phyloP scores from a whole-genome alignment of 2,113 vertebrate species.

The Abramis brama region DNA sequence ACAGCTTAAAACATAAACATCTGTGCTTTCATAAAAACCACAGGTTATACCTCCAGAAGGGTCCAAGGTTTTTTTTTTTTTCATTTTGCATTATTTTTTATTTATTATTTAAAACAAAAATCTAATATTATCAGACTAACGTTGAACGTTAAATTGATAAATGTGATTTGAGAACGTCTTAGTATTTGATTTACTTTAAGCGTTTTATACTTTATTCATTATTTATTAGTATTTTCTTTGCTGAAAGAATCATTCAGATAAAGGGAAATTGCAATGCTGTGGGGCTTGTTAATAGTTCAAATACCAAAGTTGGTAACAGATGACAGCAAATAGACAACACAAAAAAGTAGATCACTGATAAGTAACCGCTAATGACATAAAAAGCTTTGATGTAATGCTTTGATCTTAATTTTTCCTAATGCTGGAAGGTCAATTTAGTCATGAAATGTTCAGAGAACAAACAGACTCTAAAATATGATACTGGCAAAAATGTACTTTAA shows the following conservation, averaged over 20 bases:
- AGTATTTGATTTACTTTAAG: too few species aligned
- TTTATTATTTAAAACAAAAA: neutral
- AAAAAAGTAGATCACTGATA: neutral
- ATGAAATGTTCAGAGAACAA: slow-evolving; percentile 40
- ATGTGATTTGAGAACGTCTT: too few species aligned
- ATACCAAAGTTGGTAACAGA: neutral
- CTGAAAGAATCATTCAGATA: neutral
- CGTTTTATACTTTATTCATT: too few species aligned
- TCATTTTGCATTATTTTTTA: neutral
- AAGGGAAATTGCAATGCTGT: neutral
- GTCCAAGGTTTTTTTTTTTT: neutral
- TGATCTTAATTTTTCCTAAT: slow-evolving; percentile 36
- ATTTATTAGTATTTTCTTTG: neutral
- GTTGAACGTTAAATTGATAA: too few species aligned
- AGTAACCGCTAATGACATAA: slow-evolving; percentile 9
- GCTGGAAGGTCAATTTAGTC: slow-evolving; percentile 35
- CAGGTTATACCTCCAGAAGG: neutral
- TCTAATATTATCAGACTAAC: too few species aligned
- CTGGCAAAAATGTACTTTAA: neutral
- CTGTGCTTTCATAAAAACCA: neutral
- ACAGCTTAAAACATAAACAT: slow-evolving; percentile 39
- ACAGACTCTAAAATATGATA: slow-evolving; percentile 30
- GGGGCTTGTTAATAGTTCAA: neutral
- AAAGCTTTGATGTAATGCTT: neutral
- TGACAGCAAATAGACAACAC: neutral